Evolutionary conservation across 2,113 vertebrate species (phyloP).

Genomic region (Drymodes brunneopygia): DNA sequence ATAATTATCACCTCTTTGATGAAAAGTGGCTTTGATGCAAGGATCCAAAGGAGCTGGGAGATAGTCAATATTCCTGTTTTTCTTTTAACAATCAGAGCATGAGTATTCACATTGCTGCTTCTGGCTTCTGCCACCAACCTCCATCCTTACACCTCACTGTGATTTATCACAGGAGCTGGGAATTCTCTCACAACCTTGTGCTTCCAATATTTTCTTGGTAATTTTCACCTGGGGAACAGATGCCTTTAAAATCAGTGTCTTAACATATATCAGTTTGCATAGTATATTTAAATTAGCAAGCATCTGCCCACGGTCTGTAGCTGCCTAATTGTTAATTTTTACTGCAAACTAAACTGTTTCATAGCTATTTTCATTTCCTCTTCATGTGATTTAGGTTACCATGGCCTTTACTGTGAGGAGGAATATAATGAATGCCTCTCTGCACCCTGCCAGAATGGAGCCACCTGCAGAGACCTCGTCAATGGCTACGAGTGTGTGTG

Average conservation of each 20-base stretch:
- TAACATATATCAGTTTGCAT: neutral
- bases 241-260: neutral
- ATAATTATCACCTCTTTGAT: neutral
- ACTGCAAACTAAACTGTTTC: neutral
- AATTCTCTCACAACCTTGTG: neutral
- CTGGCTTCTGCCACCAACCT: neutral
- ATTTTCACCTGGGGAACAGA: neutral
- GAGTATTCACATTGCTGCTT: neutral
- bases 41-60: neutral
- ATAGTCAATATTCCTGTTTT: rapidly evolving
- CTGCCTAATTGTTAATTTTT: neutral
- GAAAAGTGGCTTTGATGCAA: neutral
- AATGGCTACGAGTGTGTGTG: slow-evolving; percentile 90
- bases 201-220: neutral
- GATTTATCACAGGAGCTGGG: neutral
- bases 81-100: neutral
- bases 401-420: slow-evolving; percentile 95
- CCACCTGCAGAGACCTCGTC: slow-evolving; percentile 89
- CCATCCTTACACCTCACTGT: neutral
- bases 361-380: neutral
- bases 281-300: neutral
- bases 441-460: slow-evolving; percentile 90
- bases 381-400: slow-evolving; percentile 80
- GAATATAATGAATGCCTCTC: slow-evolving; percentile 96
- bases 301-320: neutral